Base-by-base conservation (phyloP, 2,797 vertebrate species). In the Typhlichthys subterraneus region DNA sequence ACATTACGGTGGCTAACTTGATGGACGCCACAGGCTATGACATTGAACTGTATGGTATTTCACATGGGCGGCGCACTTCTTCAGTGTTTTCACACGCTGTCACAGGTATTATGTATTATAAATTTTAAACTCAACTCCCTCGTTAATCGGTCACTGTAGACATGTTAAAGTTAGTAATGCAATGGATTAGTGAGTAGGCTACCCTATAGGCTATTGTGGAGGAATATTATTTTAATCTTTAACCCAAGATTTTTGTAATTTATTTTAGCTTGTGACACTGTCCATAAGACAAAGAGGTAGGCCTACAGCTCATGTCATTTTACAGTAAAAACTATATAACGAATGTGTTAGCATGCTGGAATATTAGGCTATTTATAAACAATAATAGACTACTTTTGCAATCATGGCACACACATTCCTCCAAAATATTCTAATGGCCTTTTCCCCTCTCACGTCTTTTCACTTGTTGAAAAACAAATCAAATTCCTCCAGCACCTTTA, bases 1-100 rank as follows among this genome's bases (percentile, higher is more conserved):
- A 92, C 53, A 14, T 92, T 78, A 93, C 81, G 2, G 10, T 95
- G 82, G 88, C 89, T 5, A 92, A 92, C 84, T 90, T 96, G 84
- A 76, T 91, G 90, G 92, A 94, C 17, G 88, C 89, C 79, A 95
- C 94, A 42, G 90, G 85, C 86, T 96, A 94, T 92, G 90, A 92
- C 57, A 82, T 95, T 80, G 87, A 92, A 73, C 75, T 95, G 75
- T 89, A 93, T 62, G 94, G 95, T 59, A 88, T 93, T 79, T 94
- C 93, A 80, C 87, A 76, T 52, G 94, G 94, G 59, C 90, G 87
- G 63, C 89, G 69, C 67, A 92, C 91, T 56, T 82, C 93, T 57
- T 90, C 95, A 63, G 87, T 95, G 89, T 89, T 92, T 74, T 87
- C 93, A 79, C 88, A 92, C 76, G 91, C 92, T 46, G 12, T 89